Percentiles rank a stretch among this genome's conserved stretches.
These are phyloP conservation scores for Furnarius figulus DNA, from an alignment of 2,113 vertebrate genomes.

Conservation along the genomic window DNA sequence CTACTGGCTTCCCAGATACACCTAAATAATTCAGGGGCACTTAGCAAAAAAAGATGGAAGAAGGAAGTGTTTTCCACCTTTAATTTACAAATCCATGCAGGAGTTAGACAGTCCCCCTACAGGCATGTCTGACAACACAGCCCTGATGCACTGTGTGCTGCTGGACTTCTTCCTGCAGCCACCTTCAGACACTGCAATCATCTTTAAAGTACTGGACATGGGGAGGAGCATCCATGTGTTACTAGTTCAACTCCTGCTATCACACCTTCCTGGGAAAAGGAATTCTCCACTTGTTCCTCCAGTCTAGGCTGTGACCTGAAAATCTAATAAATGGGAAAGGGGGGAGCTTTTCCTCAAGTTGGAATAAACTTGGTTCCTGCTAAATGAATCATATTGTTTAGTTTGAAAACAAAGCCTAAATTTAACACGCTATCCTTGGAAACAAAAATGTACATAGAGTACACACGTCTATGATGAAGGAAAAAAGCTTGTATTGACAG, in stretches of 20 bases:
- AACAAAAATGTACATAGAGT: background rate
- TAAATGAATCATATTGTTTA: background rate
- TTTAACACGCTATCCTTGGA: background rate
- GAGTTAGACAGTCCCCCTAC: background rate
- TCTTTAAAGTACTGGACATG: background rate
- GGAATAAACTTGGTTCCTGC: background rate
- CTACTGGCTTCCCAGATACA: background rate
- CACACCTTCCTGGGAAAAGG: background rate
- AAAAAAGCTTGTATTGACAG: background rate
- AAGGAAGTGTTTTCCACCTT: background rate
- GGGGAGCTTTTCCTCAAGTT: background rate
- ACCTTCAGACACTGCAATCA: background rate
- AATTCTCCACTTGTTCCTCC: background rate
- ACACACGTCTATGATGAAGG: background rate
- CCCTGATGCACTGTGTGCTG: background rate
- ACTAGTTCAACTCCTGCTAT: background rate
- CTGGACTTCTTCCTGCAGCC: background rate
- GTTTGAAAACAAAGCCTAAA: background rate
- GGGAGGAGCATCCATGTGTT: background rate
- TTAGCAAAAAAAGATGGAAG: background rate
- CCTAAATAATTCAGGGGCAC: background rate
- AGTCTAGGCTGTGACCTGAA: background rate
- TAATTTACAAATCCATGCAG: fast-evolving
- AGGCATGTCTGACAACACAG: fast-evolving
- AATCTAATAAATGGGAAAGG: background rate